Evolutionary conservation across 2,888 invertebrate species (phyloP), one percentile per base, ranked within the genome.

Genomic region (Synanthedon andrenaeformis): DNA sequence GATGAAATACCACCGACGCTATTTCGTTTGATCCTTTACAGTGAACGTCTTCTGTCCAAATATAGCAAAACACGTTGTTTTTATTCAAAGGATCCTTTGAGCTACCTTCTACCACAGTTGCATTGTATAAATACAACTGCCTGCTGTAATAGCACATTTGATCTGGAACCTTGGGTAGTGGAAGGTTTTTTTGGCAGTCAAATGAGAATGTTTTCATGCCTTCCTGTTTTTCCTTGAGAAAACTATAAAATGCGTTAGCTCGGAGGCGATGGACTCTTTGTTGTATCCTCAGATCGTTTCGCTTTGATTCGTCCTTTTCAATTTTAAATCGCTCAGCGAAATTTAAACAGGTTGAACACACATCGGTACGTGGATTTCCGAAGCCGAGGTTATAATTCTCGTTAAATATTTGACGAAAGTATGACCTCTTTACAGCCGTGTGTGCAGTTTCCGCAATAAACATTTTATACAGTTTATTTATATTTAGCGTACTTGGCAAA

Each of bases 111-210:
- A 70, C 68, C 13, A 73, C 57, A 10, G 71, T 69, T 41, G 71
- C 68, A 57, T 75, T 76, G 54, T 70, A 72, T 6, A 59, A 52
- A 55, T 72, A 71, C 12, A 74, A 51, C 55, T 74, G 74, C 6
- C 69, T 58, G 23, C 59, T 58, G 59, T 69, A 76, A 52, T 76
- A 74, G 1, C 66, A 59, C 10, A 62, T 53, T 58, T 74, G 71
- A 54, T 73, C 72, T 0, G 71, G 70, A 14, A 72, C 56, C 53
- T 66, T 52, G 5, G 53, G 53, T 3, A 53, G 49, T 10, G 54
- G 42, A 49, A 23, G 45, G 19, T n/a, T n/a, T n/a, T n/a, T n/a
- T n/a, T n/a, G n/a, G n/a, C n/a, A n/a, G n/a, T n/a, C n/a, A n/a
- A n/a, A 55, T 14, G 49, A 55, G 42, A 57, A 54, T 13, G 52